Evolutionary conservation across 2,113 vertebrate species (phyloP).

Genomic region (Chaenocephalus aceratus): DNA sequence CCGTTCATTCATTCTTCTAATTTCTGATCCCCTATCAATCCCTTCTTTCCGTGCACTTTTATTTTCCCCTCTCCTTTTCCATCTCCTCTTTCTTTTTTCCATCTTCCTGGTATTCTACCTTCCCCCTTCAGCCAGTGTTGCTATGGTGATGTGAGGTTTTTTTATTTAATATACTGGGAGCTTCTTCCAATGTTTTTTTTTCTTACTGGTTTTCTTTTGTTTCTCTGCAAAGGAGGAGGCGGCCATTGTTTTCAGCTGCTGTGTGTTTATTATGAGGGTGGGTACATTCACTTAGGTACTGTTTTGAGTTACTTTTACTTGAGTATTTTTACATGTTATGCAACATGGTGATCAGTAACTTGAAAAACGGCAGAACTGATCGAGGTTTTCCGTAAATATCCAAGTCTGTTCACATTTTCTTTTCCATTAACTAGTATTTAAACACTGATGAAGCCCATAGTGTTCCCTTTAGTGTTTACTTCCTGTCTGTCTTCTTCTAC

Average conservation of each 20-base stretch:
- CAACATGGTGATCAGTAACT: too few relatives aligned
- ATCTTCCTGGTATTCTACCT: constrained; percentile 71
- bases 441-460: too few relatives aligned
- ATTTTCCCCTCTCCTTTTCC: constrained; percentile 26
- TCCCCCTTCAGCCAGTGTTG: constrained; percentile 74
- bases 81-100: constrained; percentile 52
- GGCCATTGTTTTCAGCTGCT: constrained; percentile 54
- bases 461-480: too few relatives aligned
- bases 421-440: too few relatives aligned
- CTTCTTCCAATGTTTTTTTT: constrained; percentile 68
- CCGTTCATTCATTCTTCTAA: neutral
- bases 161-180: constrained; percentile 50
- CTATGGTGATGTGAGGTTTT: constrained; percentile 72
- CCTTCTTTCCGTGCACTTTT: constrained; percentile 13
- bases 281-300: too few relatives aligned
- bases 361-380: too few relatives aligned
- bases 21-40: constrained; percentile 29
- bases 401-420: too few relatives aligned
- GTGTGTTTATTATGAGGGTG: too few relatives aligned
- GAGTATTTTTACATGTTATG: too few relatives aligned
- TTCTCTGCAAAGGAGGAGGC: constrained; percentile 51
- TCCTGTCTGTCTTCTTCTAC: too few relatives aligned
- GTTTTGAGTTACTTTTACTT: too few relatives aligned
- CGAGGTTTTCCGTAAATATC: too few relatives aligned
- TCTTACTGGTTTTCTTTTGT: constrained; percentile 43